Base-by-base conservation (phyloP, 2,113 vertebrate genomes). In the Rhinoptilus africanus region DNA sequence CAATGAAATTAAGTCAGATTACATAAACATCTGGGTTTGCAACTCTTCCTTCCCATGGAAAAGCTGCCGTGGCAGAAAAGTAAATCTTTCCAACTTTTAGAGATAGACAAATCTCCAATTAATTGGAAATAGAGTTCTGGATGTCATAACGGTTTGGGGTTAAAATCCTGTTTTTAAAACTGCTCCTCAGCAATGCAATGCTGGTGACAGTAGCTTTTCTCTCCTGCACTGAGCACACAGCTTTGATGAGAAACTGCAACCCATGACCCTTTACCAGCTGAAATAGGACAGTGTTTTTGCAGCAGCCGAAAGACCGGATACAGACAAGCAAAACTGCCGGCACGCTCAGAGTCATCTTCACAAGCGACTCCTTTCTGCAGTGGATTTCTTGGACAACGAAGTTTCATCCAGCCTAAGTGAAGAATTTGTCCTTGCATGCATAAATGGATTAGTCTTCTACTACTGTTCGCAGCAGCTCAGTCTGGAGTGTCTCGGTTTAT, bases 101-200 rank as follows among this genome's bases (percentile, higher is more conserved):
- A 43, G 32, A 22, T 0, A 47, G 30, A 3, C 30, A 53, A 6
- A 7, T 7, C 16, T 21, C 24, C 57, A 51, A 5, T 8, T 7
- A 14, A n/a, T 3, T 63, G 47, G 28, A 62, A 87, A 59, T 3
- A 28, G 20, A 76, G 13, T 26, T 43, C 35, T 51, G 27, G 26
- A 15, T n/a, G 30, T 4, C 12, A 2, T 16, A 60, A 28, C 7
- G 34, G 15, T 24, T 37, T 28, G 10, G 11, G 1, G 0, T 21
- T 4, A 26, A 69, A 41, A 63, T 23, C 13, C 19, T 64, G 9
- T 6, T 45, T 53, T n/a, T 8, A 67, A 37, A 82, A 32, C 43
- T 7, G 5, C 17, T 50, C 64, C 62, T 60, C 39, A 51, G 34
- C 66, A 83, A 12, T 1, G 24, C 48, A 13, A 30, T 6, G 12